These are phyloP conservation scores for Malacoctenus gilli DNA, from an alignment of 2,797 vertebrate genomes.

Conservation along the genomic window DNA sequence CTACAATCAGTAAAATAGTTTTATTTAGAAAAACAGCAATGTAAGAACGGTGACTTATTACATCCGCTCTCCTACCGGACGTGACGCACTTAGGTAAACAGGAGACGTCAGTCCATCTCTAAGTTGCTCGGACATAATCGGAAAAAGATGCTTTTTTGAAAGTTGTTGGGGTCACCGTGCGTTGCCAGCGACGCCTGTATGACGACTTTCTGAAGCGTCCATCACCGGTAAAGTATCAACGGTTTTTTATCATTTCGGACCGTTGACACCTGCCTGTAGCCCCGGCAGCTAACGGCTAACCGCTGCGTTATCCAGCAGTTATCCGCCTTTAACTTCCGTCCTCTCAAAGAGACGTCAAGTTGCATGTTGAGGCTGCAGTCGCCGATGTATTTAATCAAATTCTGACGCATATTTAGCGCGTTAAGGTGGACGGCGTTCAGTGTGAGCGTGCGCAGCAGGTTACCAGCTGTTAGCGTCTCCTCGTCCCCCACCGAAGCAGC, in stretches of 20 bases:
- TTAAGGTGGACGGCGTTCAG: not conserved
- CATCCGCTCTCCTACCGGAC: no score
- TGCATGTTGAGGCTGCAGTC: rapidly evolving
- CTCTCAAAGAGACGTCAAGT: rapidly evolving
- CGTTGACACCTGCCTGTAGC: slow-evolving; percentile 5
- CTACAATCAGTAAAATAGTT: no score
- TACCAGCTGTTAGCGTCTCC: slow-evolving; percentile 44
- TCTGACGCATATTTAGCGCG: rapidly evolving
- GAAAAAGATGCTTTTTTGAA: not conserved
- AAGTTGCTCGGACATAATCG: slow-evolving; percentile 17
- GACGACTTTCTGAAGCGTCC: not conserved
- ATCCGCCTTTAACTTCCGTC: not conserved
- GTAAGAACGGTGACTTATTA: no score
- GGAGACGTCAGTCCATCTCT: slow-evolving; percentile 23
- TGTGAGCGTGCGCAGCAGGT: not conserved
- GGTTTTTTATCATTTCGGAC: rapidly evolving
- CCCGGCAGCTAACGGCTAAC: slow-evolving; percentile 44
- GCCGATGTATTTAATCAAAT: not conserved
- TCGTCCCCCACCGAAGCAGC: no score
- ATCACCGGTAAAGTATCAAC: slow-evolving; percentile 50
- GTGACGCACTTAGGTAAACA: slow-evolving; percentile 57
- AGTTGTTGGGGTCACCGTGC: not conserved
- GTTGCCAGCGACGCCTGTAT: rapidly evolving
- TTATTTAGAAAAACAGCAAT: no score
- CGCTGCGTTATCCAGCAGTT: slow-evolving; percentile 15